phyloP scores from a whole-genome alignment of 1,140 invertebrate genomes.

The Drosophila nebulosa region DNA sequence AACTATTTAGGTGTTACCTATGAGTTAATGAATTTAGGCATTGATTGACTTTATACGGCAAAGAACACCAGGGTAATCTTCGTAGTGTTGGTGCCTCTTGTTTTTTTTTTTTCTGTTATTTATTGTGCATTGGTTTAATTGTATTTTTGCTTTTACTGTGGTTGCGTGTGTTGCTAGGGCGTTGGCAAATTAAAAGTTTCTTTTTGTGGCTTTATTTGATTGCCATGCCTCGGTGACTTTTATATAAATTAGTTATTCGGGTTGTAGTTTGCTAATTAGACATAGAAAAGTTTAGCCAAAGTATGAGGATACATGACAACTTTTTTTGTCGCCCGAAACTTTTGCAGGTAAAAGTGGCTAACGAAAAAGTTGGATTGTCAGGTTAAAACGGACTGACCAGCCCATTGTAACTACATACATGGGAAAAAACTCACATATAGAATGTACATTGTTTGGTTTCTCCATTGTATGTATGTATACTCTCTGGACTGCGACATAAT shows the following conservation, averaged over 20 bases:
- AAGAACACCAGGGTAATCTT: neutral
- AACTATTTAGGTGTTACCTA: no score
- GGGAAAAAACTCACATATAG: neutral
- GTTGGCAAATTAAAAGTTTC: conserved; percentile 69
- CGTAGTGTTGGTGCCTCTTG: neutral
- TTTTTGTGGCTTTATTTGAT: conserved; percentile 44
- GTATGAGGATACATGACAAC: conserved; percentile 31
- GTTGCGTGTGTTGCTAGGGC: conserved; percentile 49
- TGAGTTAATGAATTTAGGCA: no score
- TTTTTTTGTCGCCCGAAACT: conserved; percentile 1
- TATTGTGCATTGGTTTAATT: neutral
- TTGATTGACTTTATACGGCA: no score
- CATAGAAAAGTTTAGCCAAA: conserved; percentile 52
- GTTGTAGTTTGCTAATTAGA: conserved; percentile 62
- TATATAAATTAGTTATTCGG: conserved; percentile 63
- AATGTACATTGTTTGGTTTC: conserved; percentile 10
- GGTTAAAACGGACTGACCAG: neutral
- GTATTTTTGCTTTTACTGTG: neutral
- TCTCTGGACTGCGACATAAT: conserved; percentile 61
- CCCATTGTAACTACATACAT: neutral
- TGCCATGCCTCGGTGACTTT: conserved; percentile 40
- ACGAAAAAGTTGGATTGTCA: conserved; percentile 19
- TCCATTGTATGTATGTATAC: conserved; percentile 16
- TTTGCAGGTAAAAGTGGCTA: conserved; percentile 7
- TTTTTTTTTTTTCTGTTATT: neutral